Conservation (phyloP, 2,888 invertebrate genomes). For the Cloeon dipterum region DNA sequence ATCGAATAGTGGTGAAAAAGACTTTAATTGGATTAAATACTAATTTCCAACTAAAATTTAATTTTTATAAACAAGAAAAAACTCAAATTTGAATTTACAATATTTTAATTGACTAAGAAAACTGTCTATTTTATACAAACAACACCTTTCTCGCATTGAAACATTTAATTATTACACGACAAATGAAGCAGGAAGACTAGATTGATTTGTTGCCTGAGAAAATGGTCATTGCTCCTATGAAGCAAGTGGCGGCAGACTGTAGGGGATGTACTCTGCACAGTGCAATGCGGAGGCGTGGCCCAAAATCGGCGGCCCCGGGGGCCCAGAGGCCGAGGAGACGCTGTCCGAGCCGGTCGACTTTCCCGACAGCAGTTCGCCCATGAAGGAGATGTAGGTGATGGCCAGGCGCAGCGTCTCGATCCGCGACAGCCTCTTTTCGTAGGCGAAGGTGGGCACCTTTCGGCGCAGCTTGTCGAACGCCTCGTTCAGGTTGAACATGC, state of each 20-base stretch:
- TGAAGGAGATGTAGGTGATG: slow-evolving; percentile 90
- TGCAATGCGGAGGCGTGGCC: slow-evolving; percentile 2
- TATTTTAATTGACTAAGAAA: too few species aligned
- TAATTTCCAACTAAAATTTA: too few species aligned
- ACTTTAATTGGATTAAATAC: too few species aligned
- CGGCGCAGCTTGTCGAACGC: slow-evolving; percentile 81
- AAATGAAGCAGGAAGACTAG: not conserved
- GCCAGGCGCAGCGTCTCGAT: slow-evolving; percentile 87
- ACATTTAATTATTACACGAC: too few species aligned
- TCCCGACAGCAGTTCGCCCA: slow-evolving; percentile 58
- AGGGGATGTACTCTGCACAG: slow-evolving; percentile 5
- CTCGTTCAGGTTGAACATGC: slow-evolving; percentile 92
- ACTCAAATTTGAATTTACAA: too few species aligned
- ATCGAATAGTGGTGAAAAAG: too few species aligned
- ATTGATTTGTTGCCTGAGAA: not conserved
- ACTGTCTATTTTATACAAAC: too few species aligned
- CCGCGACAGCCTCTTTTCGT: slow-evolving; percentile 82
- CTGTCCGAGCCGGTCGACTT: not conserved
- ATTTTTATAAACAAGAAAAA: too few species aligned
- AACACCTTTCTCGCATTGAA: too few species aligned
- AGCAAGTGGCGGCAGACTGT: slow-evolving; percentile 4
- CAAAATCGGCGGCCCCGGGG: not conserved
- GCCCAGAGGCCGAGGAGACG: slow-evolving; percentile 1
- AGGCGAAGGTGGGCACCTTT: slow-evolving; percentile 89
- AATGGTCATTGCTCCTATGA: too few species aligned